A percentile compares a stretch with the other conserved stretches of the same genome.
These are phyloP conservation scores for Coptodon bakossiorum DNA, from an alignment of 2,113 vertebrate genomes.

Conservation along the genomic window DNA sequence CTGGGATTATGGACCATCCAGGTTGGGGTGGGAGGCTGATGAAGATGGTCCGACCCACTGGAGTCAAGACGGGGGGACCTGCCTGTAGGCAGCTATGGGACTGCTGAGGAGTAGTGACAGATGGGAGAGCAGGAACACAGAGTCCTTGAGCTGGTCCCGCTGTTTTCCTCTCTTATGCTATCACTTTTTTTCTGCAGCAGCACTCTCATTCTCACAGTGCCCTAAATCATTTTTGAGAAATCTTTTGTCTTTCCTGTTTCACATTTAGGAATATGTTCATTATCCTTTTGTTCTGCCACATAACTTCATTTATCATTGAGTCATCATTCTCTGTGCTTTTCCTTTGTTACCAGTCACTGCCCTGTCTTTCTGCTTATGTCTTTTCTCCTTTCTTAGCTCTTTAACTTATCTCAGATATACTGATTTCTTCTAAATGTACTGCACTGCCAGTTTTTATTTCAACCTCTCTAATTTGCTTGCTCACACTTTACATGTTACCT, in stretches of 20 bases:
- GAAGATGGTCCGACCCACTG: background rate
- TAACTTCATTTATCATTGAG: background rate
- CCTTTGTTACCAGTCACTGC: background rate
- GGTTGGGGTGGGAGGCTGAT: background rate
- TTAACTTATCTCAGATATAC: background rate
- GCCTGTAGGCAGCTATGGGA: conserved; percentile 12
- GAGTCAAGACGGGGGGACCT: background rate
- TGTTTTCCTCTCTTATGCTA: conserved; percentile 6
- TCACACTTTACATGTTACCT: background rate
- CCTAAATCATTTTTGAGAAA: background rate
- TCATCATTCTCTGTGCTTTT: background rate
- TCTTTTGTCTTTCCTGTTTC: background rate
- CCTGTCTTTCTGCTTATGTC: background rate
- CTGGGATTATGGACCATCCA: background rate
- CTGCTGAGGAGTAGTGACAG: conserved; percentile 51
- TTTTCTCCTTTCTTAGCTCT: background rate
- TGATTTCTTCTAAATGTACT: background rate
- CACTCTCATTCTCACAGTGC: background rate
- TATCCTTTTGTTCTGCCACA: background rate
- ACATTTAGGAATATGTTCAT: background rate
- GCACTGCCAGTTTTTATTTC: background rate
- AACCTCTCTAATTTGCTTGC: background rate
- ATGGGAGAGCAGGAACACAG: conserved; percentile 58
- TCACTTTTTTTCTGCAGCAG: background rate
- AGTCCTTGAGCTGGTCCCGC: conserved; percentile 52